Evolutionary conservation across 2,888 invertebrate genomes (phyloP).

Genomic region (Stenolophus ochropezus): DNA sequence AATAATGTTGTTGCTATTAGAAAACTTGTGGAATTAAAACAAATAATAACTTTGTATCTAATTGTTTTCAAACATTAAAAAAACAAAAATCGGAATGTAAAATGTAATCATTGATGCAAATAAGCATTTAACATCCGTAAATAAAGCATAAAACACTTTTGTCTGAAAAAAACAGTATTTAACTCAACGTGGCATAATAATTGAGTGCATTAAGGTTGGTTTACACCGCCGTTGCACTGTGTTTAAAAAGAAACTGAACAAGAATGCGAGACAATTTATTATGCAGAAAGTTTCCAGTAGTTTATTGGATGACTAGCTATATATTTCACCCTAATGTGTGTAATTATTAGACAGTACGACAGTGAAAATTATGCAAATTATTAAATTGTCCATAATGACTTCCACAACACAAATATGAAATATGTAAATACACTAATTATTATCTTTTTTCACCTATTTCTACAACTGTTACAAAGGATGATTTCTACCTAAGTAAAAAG

Average conservation of each 20-base stretch:
- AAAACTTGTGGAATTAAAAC: no score
- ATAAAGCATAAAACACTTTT: conserved; percentile 10
- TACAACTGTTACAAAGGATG: no score
- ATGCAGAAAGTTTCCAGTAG: neutral
- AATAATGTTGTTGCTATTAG: no score
- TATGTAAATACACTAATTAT: no score
- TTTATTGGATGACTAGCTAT: neutral
- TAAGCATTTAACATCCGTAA: conserved; percentile 33
- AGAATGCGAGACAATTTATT: neutral
- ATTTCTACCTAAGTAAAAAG: no score
- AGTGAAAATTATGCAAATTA: no score
- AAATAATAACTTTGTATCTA: neutral
- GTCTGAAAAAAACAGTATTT: conserved; percentile 23
- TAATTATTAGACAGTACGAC: no score
- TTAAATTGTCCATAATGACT: no score
- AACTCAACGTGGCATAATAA: conserved; percentile 14
- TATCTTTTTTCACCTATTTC: no score
- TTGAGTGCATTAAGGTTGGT: neutral
- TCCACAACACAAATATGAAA: no score
- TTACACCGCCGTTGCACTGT: neutral
- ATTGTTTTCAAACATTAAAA: conserved; percentile 4
- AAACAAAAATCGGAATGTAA: conserved; percentile 11
- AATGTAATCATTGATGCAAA: conserved; percentile 45
- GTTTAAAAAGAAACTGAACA: neutral
- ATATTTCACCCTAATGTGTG: neutral